Evolutionary conservation across 2,797 vertebrate species (phyloP).

Genomic region (Antennarius maculatus): DNA sequence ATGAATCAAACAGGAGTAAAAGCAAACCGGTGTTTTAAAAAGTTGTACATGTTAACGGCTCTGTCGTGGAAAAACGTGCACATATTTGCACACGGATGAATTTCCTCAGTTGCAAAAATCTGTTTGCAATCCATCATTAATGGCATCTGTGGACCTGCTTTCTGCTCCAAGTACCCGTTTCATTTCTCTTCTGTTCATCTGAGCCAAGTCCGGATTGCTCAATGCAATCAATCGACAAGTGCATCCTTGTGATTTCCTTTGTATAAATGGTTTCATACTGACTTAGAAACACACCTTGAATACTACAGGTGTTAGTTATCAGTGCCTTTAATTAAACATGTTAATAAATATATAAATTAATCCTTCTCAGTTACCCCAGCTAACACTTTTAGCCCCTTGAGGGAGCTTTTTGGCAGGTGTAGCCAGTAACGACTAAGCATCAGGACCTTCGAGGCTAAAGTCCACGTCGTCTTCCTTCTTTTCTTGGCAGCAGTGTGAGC

Average conservation of each 20-base stretch:
- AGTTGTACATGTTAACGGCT: background rate
- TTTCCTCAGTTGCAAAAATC: conserved; percentile 7
- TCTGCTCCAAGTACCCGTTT: conserved; percentile 9
- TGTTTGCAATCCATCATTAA: conserved; percentile 32
- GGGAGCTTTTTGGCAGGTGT: conserved; percentile 40
- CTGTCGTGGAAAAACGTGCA: background rate
- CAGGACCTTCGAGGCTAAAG: conserved; percentile 36
- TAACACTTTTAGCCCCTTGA: conserved; percentile 30
- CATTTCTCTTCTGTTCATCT: conserved; percentile 20
- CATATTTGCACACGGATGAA: conserved; percentile 5
- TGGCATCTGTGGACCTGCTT: conserved; percentile 13
- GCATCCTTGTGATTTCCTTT: background rate
- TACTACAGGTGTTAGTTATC: background rate
- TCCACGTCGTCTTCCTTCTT: conserved; percentile 31
- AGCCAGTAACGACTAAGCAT: conserved; percentile 23
- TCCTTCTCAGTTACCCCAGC: conserved; percentile 27
- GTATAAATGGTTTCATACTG: background rate
- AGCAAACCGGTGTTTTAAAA: no score
- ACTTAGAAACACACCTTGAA: background rate
- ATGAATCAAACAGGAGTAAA: background rate
- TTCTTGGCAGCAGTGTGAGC: conserved; percentile 47
- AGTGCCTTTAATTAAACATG: background rate
- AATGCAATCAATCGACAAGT: background rate
- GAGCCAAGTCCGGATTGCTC: background rate
- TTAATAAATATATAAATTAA: conserved; percentile 9